Percentiles rank a stretch among this genome's conserved stretches.
Conservation (phyloP, 2,797 vertebrate genomes). For the Neomorphus geoffroyi region DNA sequence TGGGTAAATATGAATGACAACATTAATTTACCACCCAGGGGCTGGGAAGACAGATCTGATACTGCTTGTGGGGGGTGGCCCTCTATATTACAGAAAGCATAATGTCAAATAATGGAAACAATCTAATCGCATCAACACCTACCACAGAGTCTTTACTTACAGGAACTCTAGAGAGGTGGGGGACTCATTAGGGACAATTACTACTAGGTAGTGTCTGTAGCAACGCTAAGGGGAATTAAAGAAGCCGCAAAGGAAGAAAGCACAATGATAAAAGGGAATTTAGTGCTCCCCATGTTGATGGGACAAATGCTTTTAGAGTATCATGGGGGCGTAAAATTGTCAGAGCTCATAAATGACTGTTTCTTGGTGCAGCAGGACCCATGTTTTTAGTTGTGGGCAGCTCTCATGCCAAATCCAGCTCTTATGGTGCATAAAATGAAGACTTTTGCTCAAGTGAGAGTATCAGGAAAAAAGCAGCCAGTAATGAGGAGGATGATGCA, state of each 20-base stretch:
- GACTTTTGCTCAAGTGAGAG: neutral
- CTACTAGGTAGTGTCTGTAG: neutral
- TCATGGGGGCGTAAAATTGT: accelerated
- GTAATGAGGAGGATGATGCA: neutral
- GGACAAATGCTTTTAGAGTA: neutral
- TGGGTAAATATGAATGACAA: conserved; percentile 35
- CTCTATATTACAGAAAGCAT: neutral
- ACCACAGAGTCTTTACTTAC: conserved; percentile 3
- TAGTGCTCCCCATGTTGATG: neutral
- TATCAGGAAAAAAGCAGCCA: neutral
- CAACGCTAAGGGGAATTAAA: neutral
- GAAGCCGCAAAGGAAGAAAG: neutral
- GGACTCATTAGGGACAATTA: neutral
- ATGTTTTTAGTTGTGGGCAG: neutral
- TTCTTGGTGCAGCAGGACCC: neutral
- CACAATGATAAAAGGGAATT: neutral
- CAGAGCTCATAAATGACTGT: neutral
- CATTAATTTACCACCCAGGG: conserved; percentile 59
- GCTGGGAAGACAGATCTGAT: conserved; percentile 44
- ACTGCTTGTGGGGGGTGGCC: neutral
- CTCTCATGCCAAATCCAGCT: neutral
- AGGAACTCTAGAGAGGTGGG: neutral
- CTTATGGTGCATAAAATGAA: accelerated
- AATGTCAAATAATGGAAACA: neutral
- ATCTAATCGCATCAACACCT: conserved; percentile 31